A percentile compares a stretch with the other conserved stretches of the same genome.
Conservation (phyloP, 1,140 invertebrate genomes). For the Sarcophaga peregrina region DNA sequence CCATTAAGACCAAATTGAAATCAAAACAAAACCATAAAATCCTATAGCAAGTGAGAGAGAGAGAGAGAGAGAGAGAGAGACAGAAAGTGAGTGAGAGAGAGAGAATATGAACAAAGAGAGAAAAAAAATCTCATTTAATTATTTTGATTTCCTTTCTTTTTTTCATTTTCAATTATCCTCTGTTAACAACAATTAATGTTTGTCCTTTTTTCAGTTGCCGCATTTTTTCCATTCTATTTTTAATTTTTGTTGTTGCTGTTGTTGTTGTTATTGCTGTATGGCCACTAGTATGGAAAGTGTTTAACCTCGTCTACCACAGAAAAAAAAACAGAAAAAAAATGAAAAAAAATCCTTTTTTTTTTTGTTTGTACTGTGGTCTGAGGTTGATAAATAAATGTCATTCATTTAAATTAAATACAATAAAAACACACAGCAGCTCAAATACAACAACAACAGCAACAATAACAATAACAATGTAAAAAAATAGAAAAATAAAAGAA, state of each 20-base stretch:
- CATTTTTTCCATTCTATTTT: background rate
- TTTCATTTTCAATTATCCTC: too few species aligned
- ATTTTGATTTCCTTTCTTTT: too few species aligned
- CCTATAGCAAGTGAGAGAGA: too few species aligned
- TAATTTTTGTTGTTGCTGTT: background rate
- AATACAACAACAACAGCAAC: slow-evolving; percentile 8
- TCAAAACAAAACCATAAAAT: too few species aligned
- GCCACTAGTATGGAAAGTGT: background rate
- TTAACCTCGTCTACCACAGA: too few species aligned
- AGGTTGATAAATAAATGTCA: slow-evolving; percentile 22
- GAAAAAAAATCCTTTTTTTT: background rate
- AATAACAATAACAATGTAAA: slow-evolving; percentile 10
- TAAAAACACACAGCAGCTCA: background rate
- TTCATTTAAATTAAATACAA: slow-evolving; percentile 21
- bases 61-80: too few species aligned
- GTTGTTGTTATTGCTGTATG: background rate
- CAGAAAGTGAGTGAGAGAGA: too few species aligned
- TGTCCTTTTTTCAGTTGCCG: too few species aligned
- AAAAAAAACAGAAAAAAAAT: background rate
- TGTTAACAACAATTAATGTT: too few species aligned
- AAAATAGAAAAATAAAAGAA: background rate
- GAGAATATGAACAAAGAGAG: too few species aligned
- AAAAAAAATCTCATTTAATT: too few species aligned
- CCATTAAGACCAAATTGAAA: background rate
- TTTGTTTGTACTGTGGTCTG: background rate